Evolutionary conservation across 1,140 invertebrate genomes (phyloP).

Genomic region (Notospermus geniculatus): DNA sequence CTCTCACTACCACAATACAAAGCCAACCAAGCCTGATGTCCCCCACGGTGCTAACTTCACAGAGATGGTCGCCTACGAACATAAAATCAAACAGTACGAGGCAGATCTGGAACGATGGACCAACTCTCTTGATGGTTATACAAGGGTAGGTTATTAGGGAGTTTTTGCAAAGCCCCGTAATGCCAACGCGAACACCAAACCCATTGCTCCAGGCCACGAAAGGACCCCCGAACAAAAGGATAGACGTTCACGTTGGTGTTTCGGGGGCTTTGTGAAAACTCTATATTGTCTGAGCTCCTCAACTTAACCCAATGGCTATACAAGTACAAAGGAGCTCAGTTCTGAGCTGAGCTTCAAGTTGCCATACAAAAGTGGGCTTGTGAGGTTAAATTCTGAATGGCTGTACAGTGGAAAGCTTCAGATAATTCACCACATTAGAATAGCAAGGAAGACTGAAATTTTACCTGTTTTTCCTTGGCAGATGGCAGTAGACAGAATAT

Average conservation of each 20-base stretch:
- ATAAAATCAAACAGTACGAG: conserved; percentile 74
- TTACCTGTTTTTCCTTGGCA: conserved; percentile 54
- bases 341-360: too few relatives aligned
- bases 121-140: conserved; percentile 63
- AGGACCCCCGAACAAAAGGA: too few relatives aligned
- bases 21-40: conserved; percentile 61
- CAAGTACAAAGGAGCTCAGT: neutral
- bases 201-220: too few relatives aligned
- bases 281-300: conserved; percentile 4
- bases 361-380: too few relatives aligned
- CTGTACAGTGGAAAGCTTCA: too few relatives aligned
- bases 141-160: conserved; percentile 59
- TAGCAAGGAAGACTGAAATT: too few relatives aligned
- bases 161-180: too few relatives aligned
- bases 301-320: neutral
- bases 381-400: too few relatives aligned
- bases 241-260: too few relatives aligned
- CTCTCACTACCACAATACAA: conserved; percentile 73
- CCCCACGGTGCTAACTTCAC: conserved; percentile 69
- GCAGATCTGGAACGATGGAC: conserved; percentile 78
- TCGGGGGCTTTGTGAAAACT: too few relatives aligned
- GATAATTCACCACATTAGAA: too few relatives aligned
- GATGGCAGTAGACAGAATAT: conserved; percentile 75
- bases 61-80: conserved; percentile 84
- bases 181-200: too few relatives aligned